A percentile compares a stretch with the other conserved stretches of the same genome.
phyloP scores from a whole-genome alignment of 2,113 vertebrate species.

The Chaenogobius annularis region DNA sequence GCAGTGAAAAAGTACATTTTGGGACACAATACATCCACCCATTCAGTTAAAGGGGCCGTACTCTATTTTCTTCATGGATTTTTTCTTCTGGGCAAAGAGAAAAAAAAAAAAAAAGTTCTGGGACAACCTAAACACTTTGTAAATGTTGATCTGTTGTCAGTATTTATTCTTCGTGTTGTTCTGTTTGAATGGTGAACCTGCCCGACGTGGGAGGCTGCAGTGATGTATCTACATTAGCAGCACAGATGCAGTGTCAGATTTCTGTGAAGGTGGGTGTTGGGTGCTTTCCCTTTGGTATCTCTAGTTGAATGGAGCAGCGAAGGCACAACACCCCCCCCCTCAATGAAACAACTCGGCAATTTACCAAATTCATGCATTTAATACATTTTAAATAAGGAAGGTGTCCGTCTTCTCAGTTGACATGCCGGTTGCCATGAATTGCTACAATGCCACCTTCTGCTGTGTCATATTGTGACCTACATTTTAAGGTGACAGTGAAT shows the following conservation, averaged over 20 bases:
- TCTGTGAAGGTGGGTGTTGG: slow-evolving; percentile 41
- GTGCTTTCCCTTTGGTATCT: slow-evolving; percentile 49
- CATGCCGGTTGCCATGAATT: background rate
- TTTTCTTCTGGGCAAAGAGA: no score
- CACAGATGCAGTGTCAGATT: slow-evolving; percentile 30
- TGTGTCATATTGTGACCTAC: background rate
- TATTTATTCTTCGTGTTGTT: background rate
- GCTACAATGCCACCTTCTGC: background rate
- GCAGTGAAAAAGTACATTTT: no score
- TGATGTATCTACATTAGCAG: slow-evolving; percentile 22
- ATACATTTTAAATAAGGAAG: background rate
- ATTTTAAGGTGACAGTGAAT: background rate
- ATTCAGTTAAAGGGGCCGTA: no score
- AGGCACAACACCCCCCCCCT: background rate
- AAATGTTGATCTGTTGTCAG: background rate
- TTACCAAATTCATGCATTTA: background rate
- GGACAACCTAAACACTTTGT: background rate
- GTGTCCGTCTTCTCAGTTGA: background rate
- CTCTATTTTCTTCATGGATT: no score
- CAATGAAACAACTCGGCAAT: background rate
- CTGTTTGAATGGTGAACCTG: slow-evolving; percentile 2
- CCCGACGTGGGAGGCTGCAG: background rate
- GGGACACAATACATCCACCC: no score
- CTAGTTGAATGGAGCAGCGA: slow-evolving; percentile 9
- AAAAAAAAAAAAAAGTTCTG: no score